Conservation (phyloP, 2,888 invertebrate genomes). For the Dromius quadrimaculatus region DNA sequence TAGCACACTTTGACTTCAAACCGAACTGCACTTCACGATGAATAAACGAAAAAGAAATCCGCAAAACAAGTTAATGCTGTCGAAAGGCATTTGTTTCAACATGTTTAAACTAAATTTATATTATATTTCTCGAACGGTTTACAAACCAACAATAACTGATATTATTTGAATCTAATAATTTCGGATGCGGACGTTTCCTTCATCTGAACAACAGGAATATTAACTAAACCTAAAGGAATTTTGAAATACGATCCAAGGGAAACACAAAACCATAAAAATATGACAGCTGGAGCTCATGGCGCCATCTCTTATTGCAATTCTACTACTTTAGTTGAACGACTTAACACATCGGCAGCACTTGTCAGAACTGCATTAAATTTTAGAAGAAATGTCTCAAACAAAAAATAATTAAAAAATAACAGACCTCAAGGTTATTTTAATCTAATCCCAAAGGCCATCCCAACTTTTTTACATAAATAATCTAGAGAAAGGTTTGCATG, state of each 20-base stretch:
- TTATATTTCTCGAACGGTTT: no score
- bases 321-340: conserved; percentile 4
- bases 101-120: conserved; percentile 3
- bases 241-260: conserved; percentile 33
- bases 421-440: conserved; percentile 12
- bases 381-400: conserved; percentile 29
- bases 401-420: conserved; percentile 9
- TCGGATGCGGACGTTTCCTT: no score
- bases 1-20: background rate
- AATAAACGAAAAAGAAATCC: background rate
- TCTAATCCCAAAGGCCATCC: background rate
- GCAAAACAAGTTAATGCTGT: conserved; percentile 1
- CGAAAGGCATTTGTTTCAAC: conserved; percentile 9
- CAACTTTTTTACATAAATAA: conserved; percentile 23
- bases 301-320: conserved; percentile 14
- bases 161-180: conserved; percentile 5
- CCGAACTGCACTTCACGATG: background rate
- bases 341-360: conserved; percentile 6
- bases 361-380: conserved; percentile 14
- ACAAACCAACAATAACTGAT: no score
- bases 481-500: conserved; percentile 27
- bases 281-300: background rate
- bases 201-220: conserved; percentile 40
- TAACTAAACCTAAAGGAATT: conserved; percentile 30
- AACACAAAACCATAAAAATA: conserved; percentile 18